A percentile compares a stretch with the other conserved stretches of the same genome.
phyloP scores from a whole-genome alignment of 2,888 invertebrate species.

The Xylota segnis region DNA sequence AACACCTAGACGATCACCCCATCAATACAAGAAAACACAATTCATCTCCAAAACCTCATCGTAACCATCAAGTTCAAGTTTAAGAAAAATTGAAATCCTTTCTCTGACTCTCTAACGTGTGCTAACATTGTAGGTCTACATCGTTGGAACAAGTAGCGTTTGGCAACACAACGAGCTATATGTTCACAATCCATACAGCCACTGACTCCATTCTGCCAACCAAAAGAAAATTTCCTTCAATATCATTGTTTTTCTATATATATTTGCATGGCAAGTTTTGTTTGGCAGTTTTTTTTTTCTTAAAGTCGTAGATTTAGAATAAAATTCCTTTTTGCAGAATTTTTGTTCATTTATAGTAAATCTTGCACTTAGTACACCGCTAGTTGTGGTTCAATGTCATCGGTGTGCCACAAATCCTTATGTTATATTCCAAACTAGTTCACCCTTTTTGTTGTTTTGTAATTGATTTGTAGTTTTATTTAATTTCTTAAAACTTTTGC shows the following conservation, averaged over 20 bases:
- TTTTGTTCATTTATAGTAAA: slow-evolving; percentile 1
- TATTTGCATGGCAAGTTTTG: slow-evolving; percentile 74
- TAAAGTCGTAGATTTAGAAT: not conserved
- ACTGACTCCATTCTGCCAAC: slow-evolving; percentile 55
- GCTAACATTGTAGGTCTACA: slow-evolving; percentile 72
- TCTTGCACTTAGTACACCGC: slow-evolving; percentile 38
- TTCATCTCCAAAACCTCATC: slow-evolving; percentile 1
- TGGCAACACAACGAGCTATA: slow-evolving; percentile 74
- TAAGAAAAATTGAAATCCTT: not conserved
- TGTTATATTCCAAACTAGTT: not conserved
- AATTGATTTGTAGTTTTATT: slow-evolving; percentile 4
- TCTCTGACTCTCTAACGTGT: slow-evolving; percentile 39
- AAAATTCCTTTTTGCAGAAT: not conserved
- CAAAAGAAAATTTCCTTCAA: slow-evolving; percentile 56
- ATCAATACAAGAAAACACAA: slow-evolving; percentile 7
- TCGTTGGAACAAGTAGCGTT: slow-evolving; percentile 76
- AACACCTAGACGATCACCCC: not conserved
- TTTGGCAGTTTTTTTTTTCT: slow-evolving; percentile 17
- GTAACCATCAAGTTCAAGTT: slow-evolving; percentile 16
- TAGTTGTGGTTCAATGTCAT: slow-evolving; percentile 30
- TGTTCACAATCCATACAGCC: slow-evolving; percentile 71
- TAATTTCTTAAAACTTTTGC: slow-evolving; percentile 2
- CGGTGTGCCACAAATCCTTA: not conserved
- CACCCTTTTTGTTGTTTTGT: slow-evolving; percentile 40
- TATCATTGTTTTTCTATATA: slow-evolving; percentile 60